Percentiles rank a stretch among this genome's conserved stretches.
Evolutionary conservation across 2,113 vertebrate genomes (phyloP).

Genomic region (Corydoras maculifer): DNA sequence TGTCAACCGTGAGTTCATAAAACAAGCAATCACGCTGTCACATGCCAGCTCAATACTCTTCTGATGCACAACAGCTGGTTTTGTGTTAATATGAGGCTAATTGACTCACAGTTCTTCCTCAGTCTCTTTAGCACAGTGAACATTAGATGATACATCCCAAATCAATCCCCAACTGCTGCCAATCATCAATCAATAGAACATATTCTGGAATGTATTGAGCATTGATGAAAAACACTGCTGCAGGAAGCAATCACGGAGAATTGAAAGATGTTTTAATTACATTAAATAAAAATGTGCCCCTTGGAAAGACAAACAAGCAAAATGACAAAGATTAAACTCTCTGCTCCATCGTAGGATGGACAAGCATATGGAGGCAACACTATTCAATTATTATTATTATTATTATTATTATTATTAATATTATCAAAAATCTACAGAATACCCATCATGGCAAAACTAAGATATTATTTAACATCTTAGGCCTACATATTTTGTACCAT

Average conservation of each 20-base stretch:
- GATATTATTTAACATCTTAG: no score
- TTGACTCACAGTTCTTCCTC: conserved; percentile 15
- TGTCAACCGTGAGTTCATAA: conserved; percentile 47
- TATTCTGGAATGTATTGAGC: conserved; percentile 25
- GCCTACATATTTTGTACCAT: no score
- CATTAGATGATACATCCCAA: conserved; percentile 6
- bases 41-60: conserved; percentile 9
- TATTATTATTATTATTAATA: no score
- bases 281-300: conserved; percentile 18
- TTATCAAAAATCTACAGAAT: no score
- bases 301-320: conserved; percentile 55
- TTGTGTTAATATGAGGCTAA: conserved; percentile 28
- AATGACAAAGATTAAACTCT: conserved; percentile 62
- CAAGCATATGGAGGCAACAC: neutral
- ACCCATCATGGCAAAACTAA: no score
- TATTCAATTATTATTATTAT: neutral
- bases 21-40: conserved; percentile 47
- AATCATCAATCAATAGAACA: conserved; percentile 39
- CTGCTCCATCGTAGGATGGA: neutral
- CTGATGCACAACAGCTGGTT: conserved; percentile 27
- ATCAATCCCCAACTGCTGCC: conserved; percentile 25
- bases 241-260: conserved; percentile 14
- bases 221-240: conserved; percentile 8
- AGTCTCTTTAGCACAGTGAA: neutral
- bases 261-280: conserved; percentile 36